These are phyloP conservation scores for Microchrysa polita DNA, from an alignment of 2,888 invertebrate genomes.

Conservation along the genomic window DNA sequence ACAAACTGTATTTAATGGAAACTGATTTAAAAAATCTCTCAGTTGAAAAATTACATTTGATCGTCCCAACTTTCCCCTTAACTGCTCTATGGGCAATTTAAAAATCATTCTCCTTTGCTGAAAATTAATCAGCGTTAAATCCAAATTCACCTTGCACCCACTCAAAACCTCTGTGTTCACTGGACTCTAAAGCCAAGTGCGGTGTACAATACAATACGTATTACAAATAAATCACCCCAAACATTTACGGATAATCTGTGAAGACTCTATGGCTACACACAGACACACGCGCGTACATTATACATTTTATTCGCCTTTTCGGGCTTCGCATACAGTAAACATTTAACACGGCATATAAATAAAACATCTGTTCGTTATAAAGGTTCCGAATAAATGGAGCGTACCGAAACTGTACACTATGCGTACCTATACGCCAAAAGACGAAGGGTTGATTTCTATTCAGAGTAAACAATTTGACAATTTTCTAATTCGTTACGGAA, in stretches of 20 bases:
- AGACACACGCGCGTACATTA: too few species aligned
- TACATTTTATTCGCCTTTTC: neutral
- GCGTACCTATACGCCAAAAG: too few species aligned
- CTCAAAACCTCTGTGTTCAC: neutral
- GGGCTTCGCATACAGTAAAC: slow-evolving; percentile 38
- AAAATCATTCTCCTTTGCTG: slow-evolving; percentile 27
- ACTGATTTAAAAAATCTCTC: too few species aligned
- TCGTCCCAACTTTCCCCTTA: too few species aligned
- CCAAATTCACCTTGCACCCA: slow-evolving; percentile 19
- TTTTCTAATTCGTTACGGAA: slow-evolving; percentile 62
- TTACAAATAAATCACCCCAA: slow-evolving; percentile 5
- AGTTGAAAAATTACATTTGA: too few species aligned
- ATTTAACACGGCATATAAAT: slow-evolving; percentile 62
- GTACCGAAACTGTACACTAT: slow-evolving; percentile 58
- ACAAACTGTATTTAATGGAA: too few species aligned
- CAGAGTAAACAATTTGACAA: slow-evolving; percentile 63
- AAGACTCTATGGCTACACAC: slow-evolving; percentile 1
- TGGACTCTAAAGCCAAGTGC: too few species aligned
- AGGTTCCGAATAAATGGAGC: slow-evolving; percentile 65
- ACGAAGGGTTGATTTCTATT: slow-evolving; percentile 55
- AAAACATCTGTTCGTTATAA: slow-evolving; percentile 64
- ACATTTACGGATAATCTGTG: too few species aligned
- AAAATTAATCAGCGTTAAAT: slow-evolving; percentile 35
- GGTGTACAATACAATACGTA: neutral
- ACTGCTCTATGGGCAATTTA: neutral